A percentile compares a stretch with the other conserved stretches of the same genome.
Evolutionary conservation across 2,888 invertebrate genomes (phyloP).

Genomic region (Leucoptera coffeella): DNA sequence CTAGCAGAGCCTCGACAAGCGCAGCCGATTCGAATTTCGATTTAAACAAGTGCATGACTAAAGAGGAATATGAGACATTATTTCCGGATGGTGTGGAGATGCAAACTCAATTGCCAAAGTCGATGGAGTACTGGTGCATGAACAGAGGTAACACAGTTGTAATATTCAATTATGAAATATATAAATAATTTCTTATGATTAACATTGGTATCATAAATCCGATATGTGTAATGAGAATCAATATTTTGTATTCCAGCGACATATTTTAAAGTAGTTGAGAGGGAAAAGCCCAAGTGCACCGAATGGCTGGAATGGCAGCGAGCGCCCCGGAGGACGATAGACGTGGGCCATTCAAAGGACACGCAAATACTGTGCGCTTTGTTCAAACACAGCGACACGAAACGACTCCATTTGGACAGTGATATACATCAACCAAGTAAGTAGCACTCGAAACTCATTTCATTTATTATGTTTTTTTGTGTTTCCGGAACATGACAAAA

Average conservation of each 20-base stretch:
- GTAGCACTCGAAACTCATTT: too few species aligned
- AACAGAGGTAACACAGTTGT: slow-evolving; percentile 15
- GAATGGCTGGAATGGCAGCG: slow-evolving; percentile 44
- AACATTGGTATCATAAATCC: too few species aligned
- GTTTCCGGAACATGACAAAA: too few species aligned
- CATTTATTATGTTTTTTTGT: too few species aligned
- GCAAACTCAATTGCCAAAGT: slow-evolving; percentile 9
- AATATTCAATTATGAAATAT: too few species aligned
- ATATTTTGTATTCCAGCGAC: slow-evolving; percentile 11
- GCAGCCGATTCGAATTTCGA: slow-evolving; percentile 7
- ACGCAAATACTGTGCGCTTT: slow-evolving; percentile 32
- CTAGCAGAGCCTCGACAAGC: slow-evolving; percentile 13
- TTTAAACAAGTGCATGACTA: slow-evolving; percentile 11
- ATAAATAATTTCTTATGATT: too few species aligned
- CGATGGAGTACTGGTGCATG: slow-evolving; percentile 18
- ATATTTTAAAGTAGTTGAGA: slow-evolving; percentile 6
- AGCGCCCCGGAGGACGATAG: slow-evolving; percentile 29
- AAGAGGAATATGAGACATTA: slow-evolving; percentile 18
- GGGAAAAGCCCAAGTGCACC: slow-evolving; percentile 13
- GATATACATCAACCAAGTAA: too few species aligned
- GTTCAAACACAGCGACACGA: slow-evolving; percentile 40
- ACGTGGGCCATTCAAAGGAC: slow-evolving; percentile 36
- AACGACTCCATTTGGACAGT: slow-evolving; percentile 39
- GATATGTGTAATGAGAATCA: too few species aligned
- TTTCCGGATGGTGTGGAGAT: slow-evolving; percentile 17